Evolutionary conservation across 1,140 invertebrate species (phyloP).

Genomic region (Oryzaephilus surinamensis): DNA sequence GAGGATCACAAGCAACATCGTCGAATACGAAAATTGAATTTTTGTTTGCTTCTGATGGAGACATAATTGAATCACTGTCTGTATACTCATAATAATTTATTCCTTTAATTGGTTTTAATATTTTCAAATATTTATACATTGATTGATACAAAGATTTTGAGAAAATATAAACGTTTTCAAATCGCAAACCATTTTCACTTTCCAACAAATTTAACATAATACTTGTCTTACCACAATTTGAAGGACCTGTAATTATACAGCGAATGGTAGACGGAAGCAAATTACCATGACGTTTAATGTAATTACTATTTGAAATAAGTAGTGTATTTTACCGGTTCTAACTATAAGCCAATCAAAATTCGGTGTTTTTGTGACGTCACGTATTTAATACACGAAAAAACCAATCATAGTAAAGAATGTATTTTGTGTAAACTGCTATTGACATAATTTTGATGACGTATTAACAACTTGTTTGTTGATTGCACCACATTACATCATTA

Average conservation of each 20-base stretch:
- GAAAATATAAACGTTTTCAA: constrained; percentile 21
- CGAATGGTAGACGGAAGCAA: constrained; percentile 1
- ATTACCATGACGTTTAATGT: constrained; percentile 1
- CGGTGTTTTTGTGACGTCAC: too few relatives aligned
- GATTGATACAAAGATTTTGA: constrained; percentile 21
- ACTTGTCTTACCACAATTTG: constrained; percentile 19
- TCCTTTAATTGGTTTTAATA: constrained; percentile 16
- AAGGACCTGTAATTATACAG: constrained; percentile 11
- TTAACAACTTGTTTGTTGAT: too few relatives aligned
- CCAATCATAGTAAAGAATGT: too few relatives aligned
- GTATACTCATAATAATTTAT: constrained; percentile 26
- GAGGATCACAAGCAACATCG: constrained; percentile 33
- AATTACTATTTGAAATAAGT: too few relatives aligned
- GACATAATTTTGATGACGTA: too few relatives aligned
- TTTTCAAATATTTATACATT: constrained; percentile 17
- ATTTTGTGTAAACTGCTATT: too few relatives aligned
- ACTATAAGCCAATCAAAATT: too few relatives aligned
- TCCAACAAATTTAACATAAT: constrained; percentile 12
- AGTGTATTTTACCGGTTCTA: too few relatives aligned
- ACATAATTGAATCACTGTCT: constrained; percentile 26
- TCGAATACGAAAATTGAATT: constrained; percentile 36
- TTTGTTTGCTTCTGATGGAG: constrained; percentile 15
- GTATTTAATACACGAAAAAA: too few relatives aligned
- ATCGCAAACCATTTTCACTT: constrained; percentile 16
- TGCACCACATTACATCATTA: too few relatives aligned